Evolutionary conservation across 2,797 vertebrate species (phyloP).

Genomic region (Pachyuromys duprasi): DNA sequence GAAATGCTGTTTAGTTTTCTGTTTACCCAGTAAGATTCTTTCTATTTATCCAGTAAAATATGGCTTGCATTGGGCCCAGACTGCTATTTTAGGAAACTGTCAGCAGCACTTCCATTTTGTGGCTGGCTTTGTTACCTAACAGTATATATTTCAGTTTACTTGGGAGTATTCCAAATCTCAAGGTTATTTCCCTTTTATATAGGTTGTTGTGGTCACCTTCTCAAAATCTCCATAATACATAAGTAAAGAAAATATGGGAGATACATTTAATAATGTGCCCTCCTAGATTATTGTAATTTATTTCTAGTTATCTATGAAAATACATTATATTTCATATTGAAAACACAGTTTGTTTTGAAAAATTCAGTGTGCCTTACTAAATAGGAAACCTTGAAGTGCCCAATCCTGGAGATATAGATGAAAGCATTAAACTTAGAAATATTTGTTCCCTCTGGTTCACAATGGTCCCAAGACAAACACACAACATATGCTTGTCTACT

Average conservation of each 20-base stretch:
- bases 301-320: slow-evolving; percentile 34
- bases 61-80: background rate
- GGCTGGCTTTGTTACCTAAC: background rate
- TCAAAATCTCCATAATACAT: background rate
- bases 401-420: background rate
- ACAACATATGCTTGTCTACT: background rate
- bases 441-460: background rate
- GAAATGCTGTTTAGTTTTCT: background rate
- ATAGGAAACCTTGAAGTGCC: background rate
- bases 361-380: background rate
- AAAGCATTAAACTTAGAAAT: background rate
- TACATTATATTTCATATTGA: background rate
- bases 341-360: slow-evolving; percentile 8
- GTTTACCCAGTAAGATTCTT: background rate
- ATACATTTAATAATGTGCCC: background rate
- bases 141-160: background rate
- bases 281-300: background rate
- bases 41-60: background rate
- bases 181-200: slow-evolving; percentile 2
- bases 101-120: background rate
- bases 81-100: background rate
- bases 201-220: background rate
- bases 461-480: background rate
- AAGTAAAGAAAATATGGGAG: background rate
- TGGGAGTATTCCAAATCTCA: background rate